Evolutionary conservation across 2,888 invertebrate genomes (phyloP), one percentile per base, ranked within the genome.

Genomic region (Eristalis arbustorum): DNA sequence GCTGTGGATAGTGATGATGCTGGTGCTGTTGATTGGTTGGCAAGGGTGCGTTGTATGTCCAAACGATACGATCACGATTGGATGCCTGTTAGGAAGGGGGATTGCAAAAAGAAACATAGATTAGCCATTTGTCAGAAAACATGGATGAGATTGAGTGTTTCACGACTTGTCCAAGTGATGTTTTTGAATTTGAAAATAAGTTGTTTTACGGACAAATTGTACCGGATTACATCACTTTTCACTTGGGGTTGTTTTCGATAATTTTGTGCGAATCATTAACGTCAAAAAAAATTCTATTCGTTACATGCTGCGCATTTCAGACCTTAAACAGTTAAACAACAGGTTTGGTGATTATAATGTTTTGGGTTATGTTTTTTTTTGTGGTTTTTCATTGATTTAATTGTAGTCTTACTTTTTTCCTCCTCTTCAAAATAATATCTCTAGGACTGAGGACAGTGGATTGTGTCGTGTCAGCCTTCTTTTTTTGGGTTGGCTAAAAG

Each of bases 31-130:
- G 90, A 88, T 92, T 91, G 40, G 90, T 90, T 88, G 91, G 90
- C 81, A 92, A 87, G n/a, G 97, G 97, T 82, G 97, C 97, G 94
- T 97, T 98, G 94, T 97, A 97, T 71, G 97, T 97, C 97, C 97
- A 97, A 71, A 97, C 97, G 91, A 97, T 97, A 90, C 97, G 95
- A 92, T 93, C 93, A 81, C 92, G 91, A 90, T 91, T 91, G 71
- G 92, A 93, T 88, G 91, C 91, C 92, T 93, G 84, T 13, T 49
- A 73, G 22, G n/a, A n/a, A 25, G 25, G 25, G 25, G 25, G 25
- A 25, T 25, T 22, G 3, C 56, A 64, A 77, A 49, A 67, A 31
- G 13, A 69, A 63, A 57, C 42, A 59, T 14, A 37, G 18, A 67
- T 57, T 56, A 76, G 23, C 3, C 40, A n/a, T 2, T 25, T 40